A percentile compares a stretch with the other conserved stretches of the same genome.
These are phyloP conservation scores for Manacus vitellinus DNA, from an alignment of 2,113 vertebrate genomes.

Conservation along the genomic window DNA sequence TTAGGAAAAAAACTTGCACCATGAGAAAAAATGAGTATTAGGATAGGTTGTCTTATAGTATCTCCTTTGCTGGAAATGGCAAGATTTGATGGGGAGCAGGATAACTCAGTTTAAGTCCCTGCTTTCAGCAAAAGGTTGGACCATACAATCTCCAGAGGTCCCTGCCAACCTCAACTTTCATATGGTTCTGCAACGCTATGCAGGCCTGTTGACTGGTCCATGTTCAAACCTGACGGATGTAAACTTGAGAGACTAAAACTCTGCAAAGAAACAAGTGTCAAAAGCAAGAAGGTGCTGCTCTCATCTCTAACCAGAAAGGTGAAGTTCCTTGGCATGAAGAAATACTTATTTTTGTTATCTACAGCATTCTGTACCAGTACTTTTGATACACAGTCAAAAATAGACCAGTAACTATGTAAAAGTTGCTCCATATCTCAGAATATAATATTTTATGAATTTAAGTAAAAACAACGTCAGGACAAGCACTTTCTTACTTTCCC, in stretches of 20 bases:
- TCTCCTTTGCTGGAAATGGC: not conserved
- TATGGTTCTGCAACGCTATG: accelerated
- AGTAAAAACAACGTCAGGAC: not conserved
- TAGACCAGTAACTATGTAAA: not conserved
- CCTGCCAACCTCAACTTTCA: not conserved
- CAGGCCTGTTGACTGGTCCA: not conserved
- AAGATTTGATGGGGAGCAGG: not conserved
- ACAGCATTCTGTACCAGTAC: not conserved
- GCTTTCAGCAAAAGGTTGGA: not conserved
- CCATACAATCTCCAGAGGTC: not conserved
- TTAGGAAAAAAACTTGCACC: not conserved
- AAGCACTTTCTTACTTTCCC: not conserved
- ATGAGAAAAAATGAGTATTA: not conserved
- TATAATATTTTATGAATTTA: not conserved
- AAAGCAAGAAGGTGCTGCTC: not conserved
- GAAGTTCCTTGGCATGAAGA: not conserved
- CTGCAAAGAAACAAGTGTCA: not conserved
- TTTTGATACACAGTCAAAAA: not conserved
- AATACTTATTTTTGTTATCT: not conserved
- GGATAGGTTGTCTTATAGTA: not conserved
- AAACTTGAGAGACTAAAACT: not conserved
- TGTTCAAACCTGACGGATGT: not conserved
- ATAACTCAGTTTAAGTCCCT: not conserved
- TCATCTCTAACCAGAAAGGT: not conserved
- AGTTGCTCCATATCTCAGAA: not conserved